A percentile compares a stretch with the other conserved stretches of the same genome.
Conservation (phyloP, 2,888 invertebrate genomes). For the Parapristionchus giblindavisi region DNA sequence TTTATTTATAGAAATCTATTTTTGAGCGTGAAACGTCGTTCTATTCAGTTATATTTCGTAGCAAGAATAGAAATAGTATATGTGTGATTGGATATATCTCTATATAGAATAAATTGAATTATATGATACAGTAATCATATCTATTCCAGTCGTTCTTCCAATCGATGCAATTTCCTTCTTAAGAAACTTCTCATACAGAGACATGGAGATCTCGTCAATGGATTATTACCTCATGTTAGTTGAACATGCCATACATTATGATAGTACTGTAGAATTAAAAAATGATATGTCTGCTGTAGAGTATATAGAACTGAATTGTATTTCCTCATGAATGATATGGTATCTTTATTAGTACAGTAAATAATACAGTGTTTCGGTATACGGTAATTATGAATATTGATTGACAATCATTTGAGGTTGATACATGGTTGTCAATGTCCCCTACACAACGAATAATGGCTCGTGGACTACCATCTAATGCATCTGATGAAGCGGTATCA, state of each 20-base stretch:
- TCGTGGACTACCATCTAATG: constrained; percentile 33
- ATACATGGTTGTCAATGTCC: constrained; percentile 52
- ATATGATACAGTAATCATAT: not conserved
- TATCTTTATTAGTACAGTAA: no score
- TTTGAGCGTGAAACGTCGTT: no score
- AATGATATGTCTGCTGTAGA: no score
- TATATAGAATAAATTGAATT: not conserved
- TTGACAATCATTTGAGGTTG: constrained; percentile 40
- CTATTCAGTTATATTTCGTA: no score
- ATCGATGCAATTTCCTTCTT: constrained; percentile 55
- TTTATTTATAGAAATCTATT: no score
- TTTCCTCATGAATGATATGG: no score
- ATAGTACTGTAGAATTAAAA: no score
- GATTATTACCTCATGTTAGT: constrained; percentile 38
- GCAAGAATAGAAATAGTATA: not conserved
- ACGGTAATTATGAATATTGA: not conserved
- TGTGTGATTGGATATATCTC: not conserved
- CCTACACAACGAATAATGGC: constrained; percentile 50
- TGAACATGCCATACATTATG: no score
- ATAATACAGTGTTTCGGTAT: no score
- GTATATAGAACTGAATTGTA: no score
- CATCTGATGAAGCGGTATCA: constrained; percentile 24
- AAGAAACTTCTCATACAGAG: constrained; percentile 54
- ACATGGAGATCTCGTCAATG: constrained; percentile 53
- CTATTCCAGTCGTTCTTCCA: constrained; percentile 40